Evolutionary conservation across 2,888 invertebrate genomes (phyloP).

Genomic region (Ophion ellenae): DNA sequence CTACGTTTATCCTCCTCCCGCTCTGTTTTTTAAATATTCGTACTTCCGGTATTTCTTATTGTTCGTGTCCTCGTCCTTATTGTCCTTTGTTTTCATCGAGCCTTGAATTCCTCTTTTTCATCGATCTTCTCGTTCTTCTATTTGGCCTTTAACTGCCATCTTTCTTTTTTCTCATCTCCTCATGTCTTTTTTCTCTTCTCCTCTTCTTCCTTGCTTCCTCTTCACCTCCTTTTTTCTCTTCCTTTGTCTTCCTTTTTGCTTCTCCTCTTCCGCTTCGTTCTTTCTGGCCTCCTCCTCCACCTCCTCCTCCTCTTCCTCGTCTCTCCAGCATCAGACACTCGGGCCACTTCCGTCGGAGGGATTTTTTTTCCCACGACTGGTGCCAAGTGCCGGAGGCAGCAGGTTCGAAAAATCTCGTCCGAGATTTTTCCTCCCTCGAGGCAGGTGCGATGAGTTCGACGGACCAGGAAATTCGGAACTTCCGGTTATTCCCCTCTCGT

Average conservation of each 20-base stretch:
- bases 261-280: neutral
- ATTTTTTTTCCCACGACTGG: neutral
- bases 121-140: neutral
- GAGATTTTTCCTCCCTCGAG: slow-evolving; percentile 23
- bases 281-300: neutral
- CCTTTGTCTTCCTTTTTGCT: neutral
- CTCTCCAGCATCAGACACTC: neutral
- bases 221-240: neutral
- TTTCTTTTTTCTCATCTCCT: neutral
- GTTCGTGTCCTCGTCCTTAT: too few species aligned
- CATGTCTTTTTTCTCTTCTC: neutral
- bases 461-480: slow-evolving; percentile 62
- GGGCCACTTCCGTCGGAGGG: neutral
- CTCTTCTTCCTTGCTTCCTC: neutral
- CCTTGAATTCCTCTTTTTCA: too few species aligned
- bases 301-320: neutral
- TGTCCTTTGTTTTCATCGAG: too few species aligned
- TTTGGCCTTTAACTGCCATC: too few species aligned
- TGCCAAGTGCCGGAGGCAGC: neutral
- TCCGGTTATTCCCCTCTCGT: slow-evolving; percentile 34
- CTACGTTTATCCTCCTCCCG: too few species aligned
- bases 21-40: too few species aligned
- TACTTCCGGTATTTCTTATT: too few species aligned
- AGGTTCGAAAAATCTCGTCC: slow-evolving; percentile 6
- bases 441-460: slow-evolving; percentile 32